Percentiles rank a stretch among this genome's conserved stretches.
phyloP scores from a whole-genome alignment of 2,888 invertebrate genomes.

The Drosophila fungiperda region DNA sequence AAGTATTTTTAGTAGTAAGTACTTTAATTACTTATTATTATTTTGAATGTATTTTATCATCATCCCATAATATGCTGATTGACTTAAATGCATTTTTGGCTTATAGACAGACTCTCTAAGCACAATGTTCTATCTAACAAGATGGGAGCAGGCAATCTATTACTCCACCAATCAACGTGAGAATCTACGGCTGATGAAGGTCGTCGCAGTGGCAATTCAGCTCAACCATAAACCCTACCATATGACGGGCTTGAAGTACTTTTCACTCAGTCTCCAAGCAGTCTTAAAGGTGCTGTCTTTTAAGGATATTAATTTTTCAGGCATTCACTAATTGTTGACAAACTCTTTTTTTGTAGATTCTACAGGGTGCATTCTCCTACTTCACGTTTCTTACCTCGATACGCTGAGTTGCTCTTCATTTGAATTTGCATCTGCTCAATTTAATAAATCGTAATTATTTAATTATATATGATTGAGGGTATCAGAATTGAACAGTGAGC shows the following conservation, averaged over 20 bases:
- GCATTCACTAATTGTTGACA: background rate
- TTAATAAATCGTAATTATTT: conserved; percentile 56
- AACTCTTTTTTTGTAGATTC: conserved; percentile 55
- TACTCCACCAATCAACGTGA: conserved; percentile 63
- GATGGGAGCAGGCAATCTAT: conserved; percentile 73
- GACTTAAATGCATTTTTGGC: background rate
- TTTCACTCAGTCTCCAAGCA: conserved; percentile 69
- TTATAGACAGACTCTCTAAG: conserved; percentile 71
- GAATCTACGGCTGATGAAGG: conserved; percentile 72
- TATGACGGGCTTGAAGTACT: conserved; percentile 76
- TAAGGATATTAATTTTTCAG: background rate
- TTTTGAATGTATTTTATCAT: too few relatives aligned
- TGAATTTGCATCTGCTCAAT: conserved; percentile 8
- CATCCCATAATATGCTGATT: too few relatives aligned
- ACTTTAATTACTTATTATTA: too few relatives aligned
- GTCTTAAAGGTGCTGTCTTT: conserved; percentile 60
- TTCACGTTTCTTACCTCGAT: conserved; percentile 81
- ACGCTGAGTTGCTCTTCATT: conserved; percentile 38
- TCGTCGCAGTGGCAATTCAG: conserved; percentile 68
- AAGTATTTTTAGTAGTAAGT: background rate
- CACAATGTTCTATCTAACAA: conserved; percentile 72
- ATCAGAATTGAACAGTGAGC: conserved; percentile 17
- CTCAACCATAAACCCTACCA: conserved; percentile 67
- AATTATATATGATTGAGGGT: conserved; percentile 50
- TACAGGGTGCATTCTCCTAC: conserved; percentile 79